Percentiles rank a stretch among this genome's conserved stretches.
Evolutionary conservation across 2,888 invertebrate species (phyloP).

Genomic region (Trichogramma evanescens): DNA sequence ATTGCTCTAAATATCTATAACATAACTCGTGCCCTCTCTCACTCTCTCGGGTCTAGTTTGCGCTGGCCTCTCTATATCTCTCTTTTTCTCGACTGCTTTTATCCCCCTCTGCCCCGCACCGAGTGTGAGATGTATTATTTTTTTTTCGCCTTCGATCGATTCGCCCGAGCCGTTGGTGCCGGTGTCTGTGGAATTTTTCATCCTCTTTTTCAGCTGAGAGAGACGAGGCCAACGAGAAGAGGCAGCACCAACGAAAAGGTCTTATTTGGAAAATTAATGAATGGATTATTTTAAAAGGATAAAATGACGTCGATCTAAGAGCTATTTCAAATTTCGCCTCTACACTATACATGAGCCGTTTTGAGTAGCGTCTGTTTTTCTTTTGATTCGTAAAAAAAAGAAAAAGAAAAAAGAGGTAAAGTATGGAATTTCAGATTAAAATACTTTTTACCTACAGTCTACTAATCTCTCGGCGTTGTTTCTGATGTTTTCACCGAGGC

Average conservation of each 20-base stretch:
- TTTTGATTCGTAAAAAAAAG: not conserved
- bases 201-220: not conserved
- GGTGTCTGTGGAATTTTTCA: no score
- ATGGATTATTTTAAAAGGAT: constrained; percentile 13
- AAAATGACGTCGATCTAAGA: not conserved
- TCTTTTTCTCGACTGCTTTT: not conserved
- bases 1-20: constrained; percentile 13
- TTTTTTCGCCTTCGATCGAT: constrained; percentile 1
- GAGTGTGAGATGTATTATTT: constrained; percentile 9
- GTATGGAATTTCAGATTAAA: constrained; percentile 13
- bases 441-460: constrained; percentile 10
- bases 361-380: no score
- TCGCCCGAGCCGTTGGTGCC: constrained; percentile 7
- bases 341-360: no score
- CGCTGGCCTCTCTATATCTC: not conserved
- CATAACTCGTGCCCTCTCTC: constrained; percentile 1
- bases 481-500: not conserved
- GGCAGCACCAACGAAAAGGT: not conserved
- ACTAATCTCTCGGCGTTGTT: no score
- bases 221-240: not conserved
- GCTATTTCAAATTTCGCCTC: no score
- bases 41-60: not conserved
- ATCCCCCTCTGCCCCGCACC: no score
- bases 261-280: constrained; percentile 13
- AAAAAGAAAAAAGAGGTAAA: not conserved